Percentiles rank a stretch among this genome's conserved stretches.
phyloP scores from a whole-genome alignment of 30 jellyfish, hydroid and myxozoan genomes.

The Calvadosia cruxmelitensis region DNA sequence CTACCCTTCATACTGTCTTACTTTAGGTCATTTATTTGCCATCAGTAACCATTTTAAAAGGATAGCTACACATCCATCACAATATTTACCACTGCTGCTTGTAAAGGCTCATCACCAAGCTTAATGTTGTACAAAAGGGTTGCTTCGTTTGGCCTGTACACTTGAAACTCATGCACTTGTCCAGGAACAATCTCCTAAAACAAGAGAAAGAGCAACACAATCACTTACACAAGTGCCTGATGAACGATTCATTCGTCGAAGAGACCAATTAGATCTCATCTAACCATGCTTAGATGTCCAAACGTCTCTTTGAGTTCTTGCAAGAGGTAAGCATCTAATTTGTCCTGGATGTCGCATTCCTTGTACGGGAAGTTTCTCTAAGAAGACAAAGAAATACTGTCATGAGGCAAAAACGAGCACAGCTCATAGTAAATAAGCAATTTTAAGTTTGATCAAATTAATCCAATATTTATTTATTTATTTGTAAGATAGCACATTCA shows the following conservation, averaged over 20 bases:
- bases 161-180: conserved; percentile 93
- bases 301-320: conserved; percentile 95
- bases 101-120: conserved; percentile 86
- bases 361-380: conserved; percentile 86
- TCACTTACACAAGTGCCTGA: background rate
- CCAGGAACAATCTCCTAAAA: conserved; percentile 88
- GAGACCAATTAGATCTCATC: background rate
- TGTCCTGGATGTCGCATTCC: conserved; percentile 57
- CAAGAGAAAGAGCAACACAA: background rate
- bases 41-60: background rate
- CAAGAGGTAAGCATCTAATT: conserved; percentile 54
- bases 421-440: too few relatives aligned
- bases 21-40: background rate
- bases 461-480: too few relatives aligned
- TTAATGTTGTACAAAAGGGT: conserved; percentile 43
- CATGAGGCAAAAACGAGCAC: too few relatives aligned
- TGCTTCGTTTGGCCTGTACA: conserved; percentile 59
- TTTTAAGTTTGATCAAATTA: too few relatives aligned
- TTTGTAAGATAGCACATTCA: too few relatives aligned
- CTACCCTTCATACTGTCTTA: too few relatives aligned
- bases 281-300: conserved; percentile 88
- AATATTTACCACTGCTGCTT: conserved; percentile 65
- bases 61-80: background rate
- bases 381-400: background rate
- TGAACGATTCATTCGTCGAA: background rate